Conservation (phyloP, 2,113 vertebrate species). For the Cephalopterus ornatus region DNA sequence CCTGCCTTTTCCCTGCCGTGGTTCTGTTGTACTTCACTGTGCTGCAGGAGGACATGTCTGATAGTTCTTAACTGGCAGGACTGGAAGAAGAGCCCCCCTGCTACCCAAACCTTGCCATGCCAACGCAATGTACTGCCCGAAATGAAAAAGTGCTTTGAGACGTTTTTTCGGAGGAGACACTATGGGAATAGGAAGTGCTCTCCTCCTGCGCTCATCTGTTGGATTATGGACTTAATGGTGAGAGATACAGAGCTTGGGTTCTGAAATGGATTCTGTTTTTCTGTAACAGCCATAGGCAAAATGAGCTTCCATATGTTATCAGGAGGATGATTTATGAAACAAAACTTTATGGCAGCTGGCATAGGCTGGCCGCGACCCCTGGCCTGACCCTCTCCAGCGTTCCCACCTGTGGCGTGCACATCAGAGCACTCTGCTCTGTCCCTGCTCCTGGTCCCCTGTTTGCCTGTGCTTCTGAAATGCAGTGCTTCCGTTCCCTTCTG, state of each 20-base stretch:
- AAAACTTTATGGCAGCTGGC: background rate
- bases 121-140: background rate
- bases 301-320: background rate
- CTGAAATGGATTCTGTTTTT: background rate
- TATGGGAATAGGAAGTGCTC: background rate
- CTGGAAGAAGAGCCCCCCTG: background rate
- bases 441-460: background rate
- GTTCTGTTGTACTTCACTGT: background rate
- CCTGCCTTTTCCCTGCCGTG: background rate
- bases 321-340: background rate
- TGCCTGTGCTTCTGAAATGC: background rate
- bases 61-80: background rate
- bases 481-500: background rate
- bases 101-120: background rate
- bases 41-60: background rate
- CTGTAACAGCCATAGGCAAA: background rate
- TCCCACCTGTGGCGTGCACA: accelerated
- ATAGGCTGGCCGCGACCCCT: background rate
- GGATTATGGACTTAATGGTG: background rate
- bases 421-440: background rate
- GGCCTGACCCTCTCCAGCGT: background rate
- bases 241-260: background rate
- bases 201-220: background rate
- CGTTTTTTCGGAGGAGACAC: background rate
- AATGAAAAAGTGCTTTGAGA: background rate